phyloP scores from a whole-genome alignment of 2,888 invertebrate species.

The Agrotis puta region DNA sequence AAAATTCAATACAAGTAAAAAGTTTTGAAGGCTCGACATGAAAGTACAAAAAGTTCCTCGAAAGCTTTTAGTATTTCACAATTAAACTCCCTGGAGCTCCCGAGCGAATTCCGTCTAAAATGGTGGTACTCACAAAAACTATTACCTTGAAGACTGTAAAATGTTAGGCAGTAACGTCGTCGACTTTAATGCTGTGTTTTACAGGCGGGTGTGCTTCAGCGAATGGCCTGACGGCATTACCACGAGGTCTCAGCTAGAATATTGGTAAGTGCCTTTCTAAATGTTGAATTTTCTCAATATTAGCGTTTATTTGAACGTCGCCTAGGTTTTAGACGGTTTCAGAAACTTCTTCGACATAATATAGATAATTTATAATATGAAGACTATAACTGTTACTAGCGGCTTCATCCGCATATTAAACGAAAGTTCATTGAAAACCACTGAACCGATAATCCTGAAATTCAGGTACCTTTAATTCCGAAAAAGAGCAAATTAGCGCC shows the following conservation, averaged over 20 bases:
- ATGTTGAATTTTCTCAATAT: not conserved
- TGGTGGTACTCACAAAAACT: slow-evolving; percentile 48
- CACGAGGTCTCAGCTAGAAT: slow-evolving; percentile 93
- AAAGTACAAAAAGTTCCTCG: slow-evolving; percentile 22
- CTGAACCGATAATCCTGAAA: too few species aligned
- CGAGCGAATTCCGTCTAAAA: slow-evolving; percentile 31
- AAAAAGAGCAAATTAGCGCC: too few species aligned
- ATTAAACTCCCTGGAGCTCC: slow-evolving; percentile 42
- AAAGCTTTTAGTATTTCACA: slow-evolving; percentile 55
- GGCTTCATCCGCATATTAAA: too few species aligned
- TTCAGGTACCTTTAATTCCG: too few species aligned
- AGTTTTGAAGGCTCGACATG: slow-evolving; percentile 23
- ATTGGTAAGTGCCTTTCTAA: slow-evolving; percentile 92
- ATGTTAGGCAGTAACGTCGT: slow-evolving; percentile 27
- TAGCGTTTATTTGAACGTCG: not conserved
- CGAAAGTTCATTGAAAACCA: too few species aligned
- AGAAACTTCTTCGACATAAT: not conserved
- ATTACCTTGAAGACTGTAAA: slow-evolving; percentile 49
- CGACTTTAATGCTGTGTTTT: slow-evolving; percentile 49
- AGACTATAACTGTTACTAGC: not conserved
- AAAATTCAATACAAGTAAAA: slow-evolving; percentile 37
- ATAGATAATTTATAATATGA: not conserved
- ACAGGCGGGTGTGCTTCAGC: slow-evolving; percentile 94
- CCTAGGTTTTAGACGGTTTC: too few species aligned
- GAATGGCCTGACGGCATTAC: slow-evolving; percentile 96